Evolutionary conservation across 1,140 invertebrate genomes (phyloP).

Genomic region (Diuraphis noxia): DNA sequence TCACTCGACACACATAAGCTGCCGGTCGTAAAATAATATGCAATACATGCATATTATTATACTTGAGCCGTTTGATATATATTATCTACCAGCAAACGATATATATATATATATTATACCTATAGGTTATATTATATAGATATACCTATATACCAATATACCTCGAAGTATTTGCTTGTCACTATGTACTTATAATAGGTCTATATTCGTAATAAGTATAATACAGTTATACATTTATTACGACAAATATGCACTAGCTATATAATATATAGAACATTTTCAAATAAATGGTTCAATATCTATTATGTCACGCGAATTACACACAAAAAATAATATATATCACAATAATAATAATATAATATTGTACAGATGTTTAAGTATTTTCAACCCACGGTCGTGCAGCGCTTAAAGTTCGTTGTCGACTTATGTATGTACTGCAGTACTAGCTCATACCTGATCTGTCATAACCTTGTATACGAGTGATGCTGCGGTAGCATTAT

Average conservation of each 20-base stretch:
- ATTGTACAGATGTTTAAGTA: background rate
- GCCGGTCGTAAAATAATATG: constrained; percentile 14
- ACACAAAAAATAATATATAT: background rate
- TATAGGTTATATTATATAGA: background rate
- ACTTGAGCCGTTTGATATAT: background rate
- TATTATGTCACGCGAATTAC: background rate
- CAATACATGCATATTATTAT: background rate
- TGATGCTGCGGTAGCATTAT: background rate
- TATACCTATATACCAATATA: background rate
- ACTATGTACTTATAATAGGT: background rate
- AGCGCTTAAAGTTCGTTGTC: background rate
- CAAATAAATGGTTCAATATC: background rate
- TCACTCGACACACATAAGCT: background rate
- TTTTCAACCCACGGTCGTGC: background rate
- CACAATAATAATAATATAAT: too few species aligned
- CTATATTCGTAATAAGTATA: too few species aligned
- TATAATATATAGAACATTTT: background rate
- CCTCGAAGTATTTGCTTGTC: background rate
- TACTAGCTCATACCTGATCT: background rate
- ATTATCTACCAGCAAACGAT: background rate
- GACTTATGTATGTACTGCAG: background rate
- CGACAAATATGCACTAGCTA: background rate
- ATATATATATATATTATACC: background rate
- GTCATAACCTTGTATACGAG: background rate
- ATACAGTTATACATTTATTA: background rate